Base-by-base conservation (phyloP, 2,797 vertebrate species). In the Emys orbicularis region DNA sequence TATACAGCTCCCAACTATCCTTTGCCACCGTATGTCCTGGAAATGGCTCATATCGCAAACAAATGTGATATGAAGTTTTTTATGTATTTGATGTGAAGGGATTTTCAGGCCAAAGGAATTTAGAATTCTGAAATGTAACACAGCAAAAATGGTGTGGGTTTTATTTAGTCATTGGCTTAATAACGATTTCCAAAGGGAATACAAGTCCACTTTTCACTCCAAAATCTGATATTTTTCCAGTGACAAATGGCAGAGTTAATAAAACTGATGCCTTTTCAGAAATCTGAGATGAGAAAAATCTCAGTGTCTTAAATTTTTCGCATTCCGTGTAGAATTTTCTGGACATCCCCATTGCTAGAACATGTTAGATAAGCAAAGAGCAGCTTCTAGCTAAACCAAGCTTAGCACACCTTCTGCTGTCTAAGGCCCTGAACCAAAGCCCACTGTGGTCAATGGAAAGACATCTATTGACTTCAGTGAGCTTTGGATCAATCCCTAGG, bases 1-100 rank as follows among this genome's bases (percentile, higher is more conserved):
- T 83, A 92, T 53, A 31, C 37, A 86, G 84, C 29, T 87, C 89
- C 13, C 79, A 59, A 95, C 84, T 88, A 93, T 25, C 37, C 79
- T 83, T 80, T 91, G 41, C n/a, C 47, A 56, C 37, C 65, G 82
- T 77, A 83, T 89, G 89, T 95, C 37, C 59, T 52, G 94, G 52
- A 91, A 90, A 86, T 41, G 47, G 23, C n/a, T 92, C 53, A 80
- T 88, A 23, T 85, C 3, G 83, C 61, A 54, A 86, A 80, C 12
- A 85, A 88, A 86, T 0, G 7, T 34, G 84, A 83, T 79, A 29
- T 9, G 13, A 49, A 9, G 90, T 4, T 2, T 87, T 90, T 54
- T 44, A 83, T 34, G 8, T 92, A 79, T 81, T 92, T 37, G 9
- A 41, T 29, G 15, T 0, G 12, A 94, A 81, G 29, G n/a, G 57